Percentiles rank a stretch among this genome's conserved stretches.
phyloP scores from a whole-genome alignment of 2,113 vertebrate genomes.

The Maccullochella peelii region DNA sequence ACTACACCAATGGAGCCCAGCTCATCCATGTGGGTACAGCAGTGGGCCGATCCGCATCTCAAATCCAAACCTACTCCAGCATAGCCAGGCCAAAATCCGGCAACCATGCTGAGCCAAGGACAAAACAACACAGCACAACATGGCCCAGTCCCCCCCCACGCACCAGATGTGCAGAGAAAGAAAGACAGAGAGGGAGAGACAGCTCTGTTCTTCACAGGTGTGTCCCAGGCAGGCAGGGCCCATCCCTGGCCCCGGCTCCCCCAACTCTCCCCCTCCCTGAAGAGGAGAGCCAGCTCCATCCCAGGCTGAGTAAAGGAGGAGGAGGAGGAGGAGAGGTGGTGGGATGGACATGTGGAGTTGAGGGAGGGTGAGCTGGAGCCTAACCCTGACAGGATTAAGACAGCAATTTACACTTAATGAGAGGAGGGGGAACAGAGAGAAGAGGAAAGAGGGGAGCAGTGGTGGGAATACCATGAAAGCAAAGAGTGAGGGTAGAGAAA shows the following conservation, averaged over 20 bases:
- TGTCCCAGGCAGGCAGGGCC: constrained; percentile 52
- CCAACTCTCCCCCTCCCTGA: constrained; percentile 13
- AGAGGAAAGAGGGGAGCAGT: constrained; percentile 21
- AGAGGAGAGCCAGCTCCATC: constrained; percentile 55
- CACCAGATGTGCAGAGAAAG: constrained; percentile 69
- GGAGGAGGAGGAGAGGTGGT: constrained; percentile 16
- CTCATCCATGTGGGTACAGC: constrained; percentile 53
- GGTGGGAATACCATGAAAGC: constrained; percentile 39
- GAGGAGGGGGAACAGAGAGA: constrained; percentile 35
- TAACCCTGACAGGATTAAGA: constrained; percentile 64
- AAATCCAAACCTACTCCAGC: constrained; percentile 55
- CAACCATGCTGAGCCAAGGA: constrained; percentile 55
- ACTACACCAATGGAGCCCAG: constrained; percentile 46
- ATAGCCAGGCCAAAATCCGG: constrained; percentile 56
- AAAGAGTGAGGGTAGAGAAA: constrained; percentile 16
- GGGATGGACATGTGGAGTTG: constrained; percentile 45
- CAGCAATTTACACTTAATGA: constrained; percentile 59
- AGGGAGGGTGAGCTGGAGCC: constrained; percentile 43
- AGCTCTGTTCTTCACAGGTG: constrained; percentile 63
- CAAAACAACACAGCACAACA: constrained; percentile 59
- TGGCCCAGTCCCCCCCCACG: constrained; percentile 30
- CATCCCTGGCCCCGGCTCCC: constrained; percentile 13
- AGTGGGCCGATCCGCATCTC: constrained; percentile 49
- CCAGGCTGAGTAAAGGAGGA: constrained; percentile 8
- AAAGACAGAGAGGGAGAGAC: constrained; percentile 46